Base-by-base conservation (phyloP, 1,140 invertebrate species). In the Maconellicoccus hirsutus region DNA sequence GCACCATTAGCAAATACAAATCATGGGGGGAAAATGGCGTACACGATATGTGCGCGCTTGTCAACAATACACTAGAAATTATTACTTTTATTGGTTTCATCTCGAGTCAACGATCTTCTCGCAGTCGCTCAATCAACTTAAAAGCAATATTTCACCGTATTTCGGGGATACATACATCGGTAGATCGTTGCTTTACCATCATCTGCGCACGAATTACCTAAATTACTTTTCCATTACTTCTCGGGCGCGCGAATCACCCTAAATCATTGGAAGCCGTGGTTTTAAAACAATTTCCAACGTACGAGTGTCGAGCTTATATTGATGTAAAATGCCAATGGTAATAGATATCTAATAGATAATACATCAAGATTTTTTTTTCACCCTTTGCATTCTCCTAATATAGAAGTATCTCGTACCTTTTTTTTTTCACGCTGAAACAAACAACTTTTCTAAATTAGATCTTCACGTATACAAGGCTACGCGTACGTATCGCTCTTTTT, bases 321-420 rank as follows among this genome's bases (percentile, higher is more conserved):
- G 42, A 16, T 52, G 16, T 52, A 16, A 52, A 19, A 19, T 52
- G 42, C 42, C 42, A 52, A 52, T 52, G 42, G 42, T 52, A 52
- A 52, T 52, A 52, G 42, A 52, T 52, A 52, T 52, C 42, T 52
- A 52, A 52, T 52, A 52, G 42, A 52, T 52, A 52, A 52, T 52
- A 52, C 42, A 52, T 52, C 42, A 52, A 52, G 42, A 14, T 16
- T 52, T 52, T 52, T 16, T 52, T 16, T 19, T 19, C 10, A 3
- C 42, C 16, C n/a, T 52, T 19, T 52, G 4, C n/a, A 8, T 52
- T 16, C 16, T 52, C 16, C 42, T 16, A 8, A 6, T 33, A 3
- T 33, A 6, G 29, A 33, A 33, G 4, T 12, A 12, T 33, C 4
- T 6, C 29, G 29, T 33, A 33, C 29, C 4, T 33, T 33, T 52